Base-by-base conservation (phyloP, 2,888 invertebrate genomes). In the Athalia circularis region DNA sequence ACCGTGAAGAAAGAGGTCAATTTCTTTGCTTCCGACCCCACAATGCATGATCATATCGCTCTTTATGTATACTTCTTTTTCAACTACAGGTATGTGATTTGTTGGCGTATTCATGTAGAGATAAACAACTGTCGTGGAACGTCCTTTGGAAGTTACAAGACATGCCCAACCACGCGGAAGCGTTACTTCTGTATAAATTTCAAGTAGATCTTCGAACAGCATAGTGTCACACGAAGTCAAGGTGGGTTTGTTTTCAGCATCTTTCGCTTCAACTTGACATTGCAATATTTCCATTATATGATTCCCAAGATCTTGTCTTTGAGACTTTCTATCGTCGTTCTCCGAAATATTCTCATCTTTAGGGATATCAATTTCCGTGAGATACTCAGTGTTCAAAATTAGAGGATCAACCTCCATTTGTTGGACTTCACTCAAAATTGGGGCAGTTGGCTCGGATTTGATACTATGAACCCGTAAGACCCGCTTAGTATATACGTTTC, bases 191-290 rank as follows among this genome's bases (percentile, higher is more conserved):
- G 87, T 87, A 78, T 86, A 88, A 48, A 87, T 81, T 81, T 89
- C 89, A 3, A 89, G 82, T 15, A 89, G 81, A 80, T 89, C 89
- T 81, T 89, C 89, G 65, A 89, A 89, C 6, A 89, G 81, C 85
- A 88, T 86, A 0, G 74, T 77, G n/a, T 84, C 84, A 4, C 72
- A 77, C 64, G 79, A 79, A 45, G 68, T 81, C 5, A 80, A 77
- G 45, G 50, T 67, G 4, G 79, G 61, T 15, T 64, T 52, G 45
- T 47, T 43, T 57, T 47, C 45, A 75, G 78, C 0, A 80, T 47
- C 3, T 74, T 43, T 64, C 54, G 48, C 64, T 48, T 80, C 48
- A 5, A 11, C 29, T 11, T 78, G 79, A 65, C 13, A 50, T 54
- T 68, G 68, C 0, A 68, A 4, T 15, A 43, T 50, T 68, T 68